Conservation (phyloP, 2,888 invertebrate genomes). For the Hypomecis atomaria region DNA sequence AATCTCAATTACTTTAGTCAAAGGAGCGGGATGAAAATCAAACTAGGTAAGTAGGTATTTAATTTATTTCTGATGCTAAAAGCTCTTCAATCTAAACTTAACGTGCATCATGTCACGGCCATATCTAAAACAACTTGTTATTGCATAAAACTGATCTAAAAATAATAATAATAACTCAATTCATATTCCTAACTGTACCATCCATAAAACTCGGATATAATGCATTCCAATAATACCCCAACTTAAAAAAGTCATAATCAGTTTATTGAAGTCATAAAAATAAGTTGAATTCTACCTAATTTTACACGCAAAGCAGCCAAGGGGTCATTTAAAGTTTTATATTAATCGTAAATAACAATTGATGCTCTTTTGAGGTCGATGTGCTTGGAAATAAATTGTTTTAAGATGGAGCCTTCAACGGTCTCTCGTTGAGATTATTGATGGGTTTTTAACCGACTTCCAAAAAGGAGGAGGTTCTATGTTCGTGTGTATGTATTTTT, state of each 20-base stretch:
- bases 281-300: background rate
- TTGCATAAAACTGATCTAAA: background rate
- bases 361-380: constrained; percentile 18
- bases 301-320: background rate
- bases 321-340: constrained; percentile 1
- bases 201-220: constrained; percentile 1
- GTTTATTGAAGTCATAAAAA: constrained; percentile 7
- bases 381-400: constrained; percentile 13
- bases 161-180: background rate
- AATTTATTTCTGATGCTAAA: too few species aligned
- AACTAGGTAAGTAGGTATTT: too few species aligned
- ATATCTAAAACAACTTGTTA: background rate
- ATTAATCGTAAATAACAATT: constrained; percentile 18
- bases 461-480: background rate
- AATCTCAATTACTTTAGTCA: too few species aligned
- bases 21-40: too few species aligned
- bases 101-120: too few species aligned
- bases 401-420: constrained; percentile 9
- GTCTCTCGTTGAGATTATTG: background rate
- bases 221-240: background rate
- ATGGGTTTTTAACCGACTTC: background rate
- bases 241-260: background rate
- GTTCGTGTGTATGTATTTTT: background rate
- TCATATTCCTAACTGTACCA: background rate
- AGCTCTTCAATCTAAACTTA: too few species aligned